These are phyloP conservation scores for Idaea dimidiata DNA, from an alignment of 2,888 invertebrate genomes.

Conservation along the genomic window DNA sequence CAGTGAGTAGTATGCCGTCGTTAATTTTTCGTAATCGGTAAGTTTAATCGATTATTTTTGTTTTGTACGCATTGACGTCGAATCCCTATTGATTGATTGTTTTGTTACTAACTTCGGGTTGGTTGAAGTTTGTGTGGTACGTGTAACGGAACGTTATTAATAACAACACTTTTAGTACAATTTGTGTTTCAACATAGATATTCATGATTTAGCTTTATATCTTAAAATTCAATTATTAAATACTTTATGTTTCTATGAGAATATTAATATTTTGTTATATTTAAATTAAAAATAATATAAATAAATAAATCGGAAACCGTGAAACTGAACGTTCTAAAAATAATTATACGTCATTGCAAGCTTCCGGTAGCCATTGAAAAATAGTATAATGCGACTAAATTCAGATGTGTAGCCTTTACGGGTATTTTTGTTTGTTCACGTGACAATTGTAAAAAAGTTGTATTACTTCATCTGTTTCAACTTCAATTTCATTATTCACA, in stretches of 20 bases:
- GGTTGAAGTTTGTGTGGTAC: slow-evolving; percentile 23
- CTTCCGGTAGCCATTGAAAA: slow-evolving; percentile 70
- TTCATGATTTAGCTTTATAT: background rate
- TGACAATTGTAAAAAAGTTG: slow-evolving; percentile 30
- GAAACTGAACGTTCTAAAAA: slow-evolving; percentile 26
- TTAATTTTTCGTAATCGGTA: slow-evolving; percentile 84
- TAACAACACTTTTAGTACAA: too few relatives aligned
- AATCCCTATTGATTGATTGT: slow-evolving; percentile 43
- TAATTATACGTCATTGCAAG: slow-evolving; percentile 47
- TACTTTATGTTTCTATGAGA: background rate
- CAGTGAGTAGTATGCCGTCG: slow-evolving; percentile 80
- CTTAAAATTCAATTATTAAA: too few relatives aligned
- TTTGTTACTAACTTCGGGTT: slow-evolving; percentile 40
- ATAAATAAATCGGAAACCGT: slow-evolving; percentile 3
- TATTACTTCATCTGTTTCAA: slow-evolving; percentile 35
- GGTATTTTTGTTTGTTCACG: slow-evolving; percentile 37
- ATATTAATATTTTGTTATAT: background rate
- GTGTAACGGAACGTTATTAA: slow-evolving; percentile 38
- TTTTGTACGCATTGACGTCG: slow-evolving; percentile 46
- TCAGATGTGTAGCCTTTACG: slow-evolving; percentile 35
- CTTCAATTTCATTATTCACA: slow-evolving; percentile 42
- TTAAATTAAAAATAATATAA: background rate
- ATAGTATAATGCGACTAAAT: slow-evolving; percentile 52
- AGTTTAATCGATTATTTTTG: slow-evolving; percentile 54
- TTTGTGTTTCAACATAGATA: too few relatives aligned